A percentile compares a stretch with the other conserved stretches of the same genome.
Evolutionary conservation across 2,888 invertebrate genomes (phyloP).

Genomic region (Luperina nickerlii): DNA sequence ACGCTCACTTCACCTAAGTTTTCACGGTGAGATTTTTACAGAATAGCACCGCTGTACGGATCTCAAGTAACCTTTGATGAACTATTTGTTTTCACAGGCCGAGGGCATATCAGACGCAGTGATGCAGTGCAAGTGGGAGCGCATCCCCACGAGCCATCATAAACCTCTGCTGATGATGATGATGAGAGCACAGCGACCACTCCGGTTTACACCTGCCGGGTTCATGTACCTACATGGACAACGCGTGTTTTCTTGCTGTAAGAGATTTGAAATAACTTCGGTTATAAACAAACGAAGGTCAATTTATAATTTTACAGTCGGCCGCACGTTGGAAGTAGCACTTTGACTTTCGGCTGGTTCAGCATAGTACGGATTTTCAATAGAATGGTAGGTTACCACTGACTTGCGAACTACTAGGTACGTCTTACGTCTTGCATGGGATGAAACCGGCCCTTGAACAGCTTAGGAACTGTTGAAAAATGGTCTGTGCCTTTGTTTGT

Average conservation of each 20-base stretch:
- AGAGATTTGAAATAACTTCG: neutral
- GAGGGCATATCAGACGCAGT: conserved; percentile 80
- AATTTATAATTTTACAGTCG: too few relatives aligned
- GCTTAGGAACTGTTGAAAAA: neutral
- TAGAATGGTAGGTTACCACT: too few relatives aligned
- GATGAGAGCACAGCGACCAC: conserved; percentile 85
- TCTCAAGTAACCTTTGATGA: too few relatives aligned
- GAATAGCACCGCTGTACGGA: too few relatives aligned
- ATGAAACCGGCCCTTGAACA: neutral
- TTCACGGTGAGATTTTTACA: too few relatives aligned
- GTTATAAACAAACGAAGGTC: too few relatives aligned
- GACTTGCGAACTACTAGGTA: too few relatives aligned
- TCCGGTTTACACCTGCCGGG: conserved; percentile 85
- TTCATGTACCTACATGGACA: conserved; percentile 84
- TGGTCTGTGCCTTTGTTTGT: neutral
- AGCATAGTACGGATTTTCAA: too few relatives aligned
- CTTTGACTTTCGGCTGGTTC: too few relatives aligned
- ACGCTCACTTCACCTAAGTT: too few relatives aligned
- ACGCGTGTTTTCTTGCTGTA: conserved; percentile 73
- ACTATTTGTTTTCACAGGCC: conserved; percentile 71
- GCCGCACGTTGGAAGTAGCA: too few relatives aligned
- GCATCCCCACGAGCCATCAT: conserved; percentile 77
- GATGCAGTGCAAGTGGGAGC: conserved; percentile 82
- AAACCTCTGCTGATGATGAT: conserved; percentile 79
- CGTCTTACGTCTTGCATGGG: neutral